Conservation (phyloP, 2,797 vertebrate species). For the Chloroceryle inda region DNA sequence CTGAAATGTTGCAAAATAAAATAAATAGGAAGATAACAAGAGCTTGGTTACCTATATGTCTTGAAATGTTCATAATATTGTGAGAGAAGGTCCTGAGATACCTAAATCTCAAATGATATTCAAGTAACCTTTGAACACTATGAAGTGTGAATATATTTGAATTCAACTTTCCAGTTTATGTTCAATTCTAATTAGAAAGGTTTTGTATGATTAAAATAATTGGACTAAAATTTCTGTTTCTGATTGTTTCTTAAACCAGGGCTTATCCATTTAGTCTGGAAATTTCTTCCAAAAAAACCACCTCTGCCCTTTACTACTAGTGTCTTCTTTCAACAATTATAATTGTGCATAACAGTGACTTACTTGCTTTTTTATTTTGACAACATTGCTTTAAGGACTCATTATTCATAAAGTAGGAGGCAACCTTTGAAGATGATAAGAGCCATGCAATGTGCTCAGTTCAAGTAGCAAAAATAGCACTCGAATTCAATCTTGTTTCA, state of each 20-base stretch:
- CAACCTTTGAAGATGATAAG: constrained; percentile 64
- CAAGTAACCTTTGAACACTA: neutral
- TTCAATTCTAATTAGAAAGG: neutral
- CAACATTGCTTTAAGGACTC: constrained; percentile 52
- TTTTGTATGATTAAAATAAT: neutral
- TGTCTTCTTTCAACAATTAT: constrained; percentile 24
- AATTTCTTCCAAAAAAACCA: neutral
- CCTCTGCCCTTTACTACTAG: neutral
- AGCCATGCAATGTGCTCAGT: neutral
- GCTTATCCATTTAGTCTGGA: neutral
- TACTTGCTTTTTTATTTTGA: constrained; percentile 46
- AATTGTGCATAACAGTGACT: neutral
- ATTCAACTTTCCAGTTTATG: neutral
- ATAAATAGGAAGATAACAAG: neutral
- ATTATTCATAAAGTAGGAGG: constrained; percentile 51
- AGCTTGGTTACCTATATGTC: neutral
- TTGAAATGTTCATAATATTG: neutral
- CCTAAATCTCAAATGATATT: neutral
- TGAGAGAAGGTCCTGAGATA: neutral
- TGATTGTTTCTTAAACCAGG: neutral
- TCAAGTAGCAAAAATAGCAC: constrained; percentile 42
- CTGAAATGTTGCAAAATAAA: neutral
- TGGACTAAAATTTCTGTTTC: neutral
- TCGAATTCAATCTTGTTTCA: constrained; percentile 50
- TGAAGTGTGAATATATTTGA: neutral